Conservation (phyloP, 2,888 invertebrate species). For the Cyclophora albipunctata region DNA sequence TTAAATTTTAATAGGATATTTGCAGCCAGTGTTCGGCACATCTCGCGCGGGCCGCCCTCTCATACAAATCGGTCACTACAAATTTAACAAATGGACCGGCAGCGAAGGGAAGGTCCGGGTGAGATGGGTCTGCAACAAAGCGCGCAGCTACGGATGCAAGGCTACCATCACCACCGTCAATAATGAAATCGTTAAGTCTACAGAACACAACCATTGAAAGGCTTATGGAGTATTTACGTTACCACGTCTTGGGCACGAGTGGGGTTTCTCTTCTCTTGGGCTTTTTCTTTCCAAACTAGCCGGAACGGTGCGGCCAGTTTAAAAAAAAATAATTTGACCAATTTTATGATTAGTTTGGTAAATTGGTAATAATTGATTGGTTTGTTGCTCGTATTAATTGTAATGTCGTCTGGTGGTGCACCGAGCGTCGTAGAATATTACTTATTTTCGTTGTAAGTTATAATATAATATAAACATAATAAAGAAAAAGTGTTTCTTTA, state of each 20-base stretch:
- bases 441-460: not conserved
- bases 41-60: constrained; percentile 30
- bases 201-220: not conserved
- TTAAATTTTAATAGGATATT: no score
- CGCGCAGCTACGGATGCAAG: not conserved
- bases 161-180: not conserved
- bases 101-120: constrained; percentile 15
- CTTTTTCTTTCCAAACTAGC: no score
- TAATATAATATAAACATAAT: not conserved
- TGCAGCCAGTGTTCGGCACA: constrained; percentile 23
- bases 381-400: no score
- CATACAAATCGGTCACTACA: constrained; percentile 20
- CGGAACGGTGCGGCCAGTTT: no score
- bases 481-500: not conserved
- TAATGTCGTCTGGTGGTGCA: no score
- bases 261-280: no score
- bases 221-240: not conserved
- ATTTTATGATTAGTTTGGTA: no score
- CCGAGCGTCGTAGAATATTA: no score
- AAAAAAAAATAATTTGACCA: no score
- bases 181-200: not conserved
- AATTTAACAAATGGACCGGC: constrained; percentile 15
- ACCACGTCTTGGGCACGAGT: no score
- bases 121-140: not conserved
- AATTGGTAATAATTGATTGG: no score